phyloP scores from a whole-genome alignment of 2,113 vertebrate species.

The Copsychus sechellarum region DNA sequence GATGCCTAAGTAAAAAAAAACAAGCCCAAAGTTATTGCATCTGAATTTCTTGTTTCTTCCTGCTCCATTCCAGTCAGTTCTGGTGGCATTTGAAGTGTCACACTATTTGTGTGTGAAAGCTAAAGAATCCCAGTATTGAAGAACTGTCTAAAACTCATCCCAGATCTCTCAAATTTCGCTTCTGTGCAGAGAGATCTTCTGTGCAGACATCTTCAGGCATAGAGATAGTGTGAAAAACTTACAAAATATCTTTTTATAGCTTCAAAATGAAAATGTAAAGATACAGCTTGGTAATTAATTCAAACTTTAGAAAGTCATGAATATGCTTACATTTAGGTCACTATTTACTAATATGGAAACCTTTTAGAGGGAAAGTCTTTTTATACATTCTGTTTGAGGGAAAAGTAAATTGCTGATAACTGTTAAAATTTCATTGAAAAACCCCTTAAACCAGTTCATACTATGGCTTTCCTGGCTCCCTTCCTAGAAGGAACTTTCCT shows the following conservation, averaged over 20 bases:
- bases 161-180: not conserved
- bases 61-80: not conserved
- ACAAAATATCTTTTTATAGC: not conserved
- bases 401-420: not conserved
- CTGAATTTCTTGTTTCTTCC: not conserved
- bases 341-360: not conserved
- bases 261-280: not conserved
- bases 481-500: not conserved
- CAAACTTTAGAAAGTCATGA: not conserved
- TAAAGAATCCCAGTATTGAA: not conserved
- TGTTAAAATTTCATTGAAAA: not conserved
- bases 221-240: not conserved
- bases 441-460: rapidly evolving
- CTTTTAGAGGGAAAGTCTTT: not conserved
- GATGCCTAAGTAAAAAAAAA: not conserved
- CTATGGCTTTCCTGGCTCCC: not conserved
- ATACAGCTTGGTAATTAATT: not conserved
- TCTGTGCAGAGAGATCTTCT: not conserved
- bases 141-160: not conserved
- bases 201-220: not conserved
- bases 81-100: not conserved
- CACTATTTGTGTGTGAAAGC: not conserved
- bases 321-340: not conserved
- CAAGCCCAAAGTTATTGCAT: not conserved
- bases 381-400: not conserved